Evolutionary conservation across 1,140 invertebrate species (phyloP).

Genomic region (Drosophila willistoni): DNA sequence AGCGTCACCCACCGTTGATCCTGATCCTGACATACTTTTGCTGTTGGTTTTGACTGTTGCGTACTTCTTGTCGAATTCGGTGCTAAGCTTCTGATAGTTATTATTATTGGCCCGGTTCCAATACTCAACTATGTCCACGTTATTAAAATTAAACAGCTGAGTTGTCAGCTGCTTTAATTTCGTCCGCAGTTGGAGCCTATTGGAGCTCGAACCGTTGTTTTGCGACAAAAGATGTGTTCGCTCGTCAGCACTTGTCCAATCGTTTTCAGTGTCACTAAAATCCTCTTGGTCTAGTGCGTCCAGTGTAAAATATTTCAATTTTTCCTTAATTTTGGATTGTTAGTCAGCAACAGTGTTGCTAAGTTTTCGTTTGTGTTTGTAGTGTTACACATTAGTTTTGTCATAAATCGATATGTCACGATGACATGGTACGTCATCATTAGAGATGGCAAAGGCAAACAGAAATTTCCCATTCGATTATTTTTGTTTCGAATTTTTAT

Average conservation of each 20-base stretch:
- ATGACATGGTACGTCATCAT: neutral
- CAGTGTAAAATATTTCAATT: constrained; percentile 46
- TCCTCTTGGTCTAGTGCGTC: constrained; percentile 30
- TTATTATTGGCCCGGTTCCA: constrained; percentile 37
- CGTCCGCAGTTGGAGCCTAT: constrained; percentile 42
- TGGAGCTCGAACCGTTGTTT: constrained; percentile 25
- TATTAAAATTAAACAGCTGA: constrained; percentile 52
- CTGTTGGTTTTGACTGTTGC: neutral
- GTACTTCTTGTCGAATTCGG: constrained; percentile 26
- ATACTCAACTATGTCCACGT: constrained; percentile 47
- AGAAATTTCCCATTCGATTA: neutral
- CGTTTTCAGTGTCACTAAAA: constrained; percentile 52
- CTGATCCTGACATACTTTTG: constrained; percentile 54
- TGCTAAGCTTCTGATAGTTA: constrained; percentile 46
- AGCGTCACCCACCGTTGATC: constrained; percentile 60
- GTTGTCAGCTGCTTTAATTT: constrained; percentile 64
- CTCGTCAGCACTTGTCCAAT: constrained; percentile 58
- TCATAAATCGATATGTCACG: neutral
- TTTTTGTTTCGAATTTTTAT: no score
- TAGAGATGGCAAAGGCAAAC: neutral
- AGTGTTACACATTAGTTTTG: neutral
- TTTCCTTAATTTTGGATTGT: constrained; percentile 34
- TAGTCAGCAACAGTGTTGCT: constrained; percentile 42
- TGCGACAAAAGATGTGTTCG: constrained; percentile 52
- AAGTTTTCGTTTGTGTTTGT: constrained; percentile 42